Evolutionary conservation across 2,797 vertebrate species (phyloP).

Genomic region (Allobates femoralis): DNA sequence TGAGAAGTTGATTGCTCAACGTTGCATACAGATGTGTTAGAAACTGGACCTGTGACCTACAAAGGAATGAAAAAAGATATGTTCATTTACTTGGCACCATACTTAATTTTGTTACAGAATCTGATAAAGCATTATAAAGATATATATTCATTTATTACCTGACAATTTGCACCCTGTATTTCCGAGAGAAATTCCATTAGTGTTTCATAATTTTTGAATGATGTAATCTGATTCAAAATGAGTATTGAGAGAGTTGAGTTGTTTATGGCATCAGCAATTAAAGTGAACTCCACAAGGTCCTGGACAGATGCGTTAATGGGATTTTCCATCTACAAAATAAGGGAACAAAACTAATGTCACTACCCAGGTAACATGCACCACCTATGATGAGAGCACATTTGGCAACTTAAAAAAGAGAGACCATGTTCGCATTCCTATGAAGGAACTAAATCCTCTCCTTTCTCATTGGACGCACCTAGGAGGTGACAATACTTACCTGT

Average conservation of each 20-base stretch:
- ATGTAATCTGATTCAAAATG: constrained; percentile 19
- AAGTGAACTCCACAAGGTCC: constrained; percentile 35
- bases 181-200: constrained; percentile 30
- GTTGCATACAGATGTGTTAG: background rate
- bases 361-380: too few relatives aligned
- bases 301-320: background rate
- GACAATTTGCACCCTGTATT: constrained; percentile 22
- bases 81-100: background rate
- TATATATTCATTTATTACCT: constrained; percentile 15
- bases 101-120: background rate
- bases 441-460: too few relatives aligned
- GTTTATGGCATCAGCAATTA: constrained; percentile 14
- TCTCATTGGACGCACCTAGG: too few relatives aligned
- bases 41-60: background rate
- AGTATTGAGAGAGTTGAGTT: constrained; percentile 11
- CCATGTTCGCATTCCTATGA: too few relatives aligned
- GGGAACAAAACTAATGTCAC: background rate
- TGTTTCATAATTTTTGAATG: constrained; percentile 24
- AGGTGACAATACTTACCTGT: too few relatives aligned
- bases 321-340: constrained; percentile 19
- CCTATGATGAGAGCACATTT: too few relatives aligned
- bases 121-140: background rate
- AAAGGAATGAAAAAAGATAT: background rate
- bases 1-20: background rate
- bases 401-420: too few relatives aligned